Evolutionary conservation across 2,888 invertebrate genomes (phyloP), one percentile per base, ranked within the genome.

Genomic region (Parthenolecanium corni): DNA sequence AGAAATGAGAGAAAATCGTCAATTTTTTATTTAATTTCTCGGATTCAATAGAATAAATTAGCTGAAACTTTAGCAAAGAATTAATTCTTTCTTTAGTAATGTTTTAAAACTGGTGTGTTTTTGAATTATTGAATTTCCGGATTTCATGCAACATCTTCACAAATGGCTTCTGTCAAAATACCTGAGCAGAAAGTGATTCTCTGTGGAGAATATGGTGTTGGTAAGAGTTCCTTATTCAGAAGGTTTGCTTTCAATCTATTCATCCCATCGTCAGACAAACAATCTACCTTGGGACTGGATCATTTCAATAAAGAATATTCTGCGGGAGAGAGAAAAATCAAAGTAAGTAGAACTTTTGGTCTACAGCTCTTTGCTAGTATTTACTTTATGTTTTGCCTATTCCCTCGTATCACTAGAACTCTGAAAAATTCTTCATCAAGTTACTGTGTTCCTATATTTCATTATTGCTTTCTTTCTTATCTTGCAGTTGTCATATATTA

Each of bases 121-220:
- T n/a, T n/a, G n/a, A n/a, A n/a, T n/a, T n/a, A n/a, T n/a, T n/a
- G n/a, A n/a, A n/a, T n/a, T n/a, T n/a, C n/a, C n/a, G n/a, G n/a
- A 31, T 31, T 31, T 31, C 31, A 9, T 9, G 31, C 31, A 31
- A 9, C 5, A n/a, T n/a, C n/a, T n/a, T 49, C 38, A 21, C 16
- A 20, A 18, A 89, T 89, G 90, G 89, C 89, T 71, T 81, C 85
- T 70, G 82, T 86, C 63, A 85, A 84, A 76, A 82, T 86, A 69
- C 89, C 90, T 23, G 87, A 88, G 70, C 83, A 89, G 70, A 93
- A 94, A 81, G 87, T 95, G 40, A 94, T 95, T 71, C 77, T 95
- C 65, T 92, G 91, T 75, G 94, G 95, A 44, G 94, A 95, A 78
- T 95, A 89, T 76, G 93, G 94, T 64, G 94, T 93, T 21, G 94